A percentile compares a stretch with the other conserved stretches of the same genome.
phyloP scores from a whole-genome alignment of 2,888 invertebrate species.

The Xestia c-nigrum region DNA sequence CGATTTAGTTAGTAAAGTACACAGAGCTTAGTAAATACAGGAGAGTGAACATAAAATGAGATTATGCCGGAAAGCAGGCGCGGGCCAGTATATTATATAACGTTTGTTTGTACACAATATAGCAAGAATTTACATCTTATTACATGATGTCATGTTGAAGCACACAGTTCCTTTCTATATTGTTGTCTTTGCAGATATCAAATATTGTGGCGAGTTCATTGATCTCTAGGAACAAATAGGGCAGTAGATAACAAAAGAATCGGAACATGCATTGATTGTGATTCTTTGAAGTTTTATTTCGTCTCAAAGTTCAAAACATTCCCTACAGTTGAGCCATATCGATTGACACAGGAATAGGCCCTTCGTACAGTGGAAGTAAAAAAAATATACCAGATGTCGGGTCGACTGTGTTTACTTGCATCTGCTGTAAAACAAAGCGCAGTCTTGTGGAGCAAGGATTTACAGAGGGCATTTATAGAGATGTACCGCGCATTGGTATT shows the following conservation, averaged over 20 bases:
- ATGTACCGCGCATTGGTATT: slow-evolving; percentile 34
- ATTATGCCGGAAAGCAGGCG: slow-evolving; percentile 44
- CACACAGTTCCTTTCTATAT: slow-evolving; percentile 8
- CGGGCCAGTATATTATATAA: slow-evolving; percentile 26
- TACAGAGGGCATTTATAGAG: slow-evolving; percentile 73
- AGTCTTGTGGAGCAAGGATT: slow-evolving; percentile 79
- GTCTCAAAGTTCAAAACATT: slow-evolving; percentile 33
- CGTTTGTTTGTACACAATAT: slow-evolving; percentile 40
- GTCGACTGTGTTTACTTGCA: slow-evolving; percentile 86
- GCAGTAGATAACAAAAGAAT: slow-evolving; percentile 43
- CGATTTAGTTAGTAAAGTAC: slow-evolving; percentile 29
- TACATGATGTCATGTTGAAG: slow-evolving; percentile 13
- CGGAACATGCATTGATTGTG: slow-evolving; percentile 5
- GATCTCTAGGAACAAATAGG: slow-evolving; percentile 39
- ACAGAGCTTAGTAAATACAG: slow-evolving; percentile 36
- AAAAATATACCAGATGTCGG: slow-evolving; percentile 88
- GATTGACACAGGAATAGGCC: slow-evolving; percentile 69
- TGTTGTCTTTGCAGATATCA: slow-evolving; percentile 26
- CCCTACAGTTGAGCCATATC: slow-evolving; percentile 53
- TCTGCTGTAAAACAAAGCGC: slow-evolving; percentile 87
- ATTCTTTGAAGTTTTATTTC: slow-evolving; percentile 40
- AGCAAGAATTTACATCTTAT: slow-evolving; percentile 25
- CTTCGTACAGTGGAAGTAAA: slow-evolving; percentile 81
- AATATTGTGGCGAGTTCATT: slow-evolving; percentile 26
- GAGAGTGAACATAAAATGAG: slow-evolving; percentile 32